phyloP scores from a whole-genome alignment of 1,140 invertebrate species.

The Neodiprion fabricii region DNA sequence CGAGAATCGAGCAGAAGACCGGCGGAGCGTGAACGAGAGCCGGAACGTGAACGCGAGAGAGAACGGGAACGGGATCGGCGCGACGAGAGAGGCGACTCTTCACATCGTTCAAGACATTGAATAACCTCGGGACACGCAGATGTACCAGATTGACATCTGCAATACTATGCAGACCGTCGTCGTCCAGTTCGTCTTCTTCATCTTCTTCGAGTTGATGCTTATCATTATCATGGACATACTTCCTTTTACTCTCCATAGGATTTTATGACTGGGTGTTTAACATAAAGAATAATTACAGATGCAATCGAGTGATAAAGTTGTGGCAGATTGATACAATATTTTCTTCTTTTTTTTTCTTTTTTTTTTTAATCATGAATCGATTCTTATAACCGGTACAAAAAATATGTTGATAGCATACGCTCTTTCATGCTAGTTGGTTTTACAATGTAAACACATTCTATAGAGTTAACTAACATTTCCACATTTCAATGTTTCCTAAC shows the following conservation, averaged over 20 bases:
- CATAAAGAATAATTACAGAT: background rate
- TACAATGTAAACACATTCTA: background rate
- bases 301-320: background rate
- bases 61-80: slow-evolving; percentile 71
- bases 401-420: background rate
- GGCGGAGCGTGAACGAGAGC: slow-evolving; percentile 66
- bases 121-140: background rate
- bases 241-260: background rate
- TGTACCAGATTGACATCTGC: background rate
- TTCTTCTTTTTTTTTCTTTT: background rate
- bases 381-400: background rate
- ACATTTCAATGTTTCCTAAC: slow-evolving; percentile 1
- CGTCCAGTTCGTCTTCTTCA: background rate
- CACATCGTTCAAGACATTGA: slow-evolving; percentile 76
- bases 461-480: slow-evolving; percentile 6
- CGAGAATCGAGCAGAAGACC: slow-evolving; percentile 55
- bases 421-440: background rate
- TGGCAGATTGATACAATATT: background rate
- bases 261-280: background rate
- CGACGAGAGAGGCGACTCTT: slow-evolving; percentile 68
- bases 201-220: background rate
- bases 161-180: background rate
- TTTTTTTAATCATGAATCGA: background rate
- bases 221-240: slow-evolving; percentile 1
- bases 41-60: slow-evolving; percentile 70